phyloP scores from a whole-genome alignment of 92 coral and sea anemone species.

The Ricordea florida region DNA sequence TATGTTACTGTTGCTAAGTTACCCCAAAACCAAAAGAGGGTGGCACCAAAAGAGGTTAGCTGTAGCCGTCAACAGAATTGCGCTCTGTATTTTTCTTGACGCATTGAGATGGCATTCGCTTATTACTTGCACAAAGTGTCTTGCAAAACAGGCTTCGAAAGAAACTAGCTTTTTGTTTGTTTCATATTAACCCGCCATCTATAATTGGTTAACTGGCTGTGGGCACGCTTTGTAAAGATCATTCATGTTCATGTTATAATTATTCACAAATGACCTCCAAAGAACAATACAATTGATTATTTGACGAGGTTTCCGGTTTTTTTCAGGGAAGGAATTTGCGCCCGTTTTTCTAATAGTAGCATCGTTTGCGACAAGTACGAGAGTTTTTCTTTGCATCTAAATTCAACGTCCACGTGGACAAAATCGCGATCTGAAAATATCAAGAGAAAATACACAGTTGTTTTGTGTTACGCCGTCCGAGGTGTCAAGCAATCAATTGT shows the following conservation, averaged over 20 bases:
- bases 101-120: too few species aligned
- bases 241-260: too few species aligned
- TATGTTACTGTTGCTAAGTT: too few species aligned
- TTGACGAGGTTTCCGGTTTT: constrained; percentile 5
- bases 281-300: neutral
- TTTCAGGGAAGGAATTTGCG: neutral
- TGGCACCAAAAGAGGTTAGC: too few species aligned
- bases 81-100: too few species aligned
- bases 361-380: neutral
- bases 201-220: neutral
- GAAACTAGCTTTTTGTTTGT: neutral
- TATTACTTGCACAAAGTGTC: neutral
- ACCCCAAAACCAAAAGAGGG: too few species aligned
- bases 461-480: neutral
- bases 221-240: too few species aligned
- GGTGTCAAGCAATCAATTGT: constrained; percentile 76
- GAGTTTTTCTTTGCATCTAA: too few species aligned
- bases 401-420: constrained; percentile 5
- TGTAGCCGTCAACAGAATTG: too few species aligned
- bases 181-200: neutral
- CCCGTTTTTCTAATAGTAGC: neutral
- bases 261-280: too few species aligned
- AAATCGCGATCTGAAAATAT: neutral
- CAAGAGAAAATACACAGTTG: neutral
- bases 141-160: neutral